Evolutionary conservation across 2,888 invertebrate genomes (phyloP), one percentile per base, ranked within the genome.

Genomic region (Dugesia japonica): DNA sequence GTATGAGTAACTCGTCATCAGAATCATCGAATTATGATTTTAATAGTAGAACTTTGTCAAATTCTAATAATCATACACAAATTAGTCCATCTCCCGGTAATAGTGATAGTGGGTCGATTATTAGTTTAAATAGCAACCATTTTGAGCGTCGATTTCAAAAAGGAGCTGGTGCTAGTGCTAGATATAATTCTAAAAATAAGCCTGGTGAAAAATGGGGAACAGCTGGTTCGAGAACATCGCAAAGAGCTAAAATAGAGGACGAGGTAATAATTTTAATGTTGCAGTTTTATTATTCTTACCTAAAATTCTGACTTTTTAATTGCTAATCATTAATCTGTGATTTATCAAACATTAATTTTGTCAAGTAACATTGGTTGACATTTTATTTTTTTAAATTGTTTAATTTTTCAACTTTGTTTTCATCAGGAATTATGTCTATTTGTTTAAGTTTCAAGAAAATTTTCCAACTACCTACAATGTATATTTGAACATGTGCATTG

Each of bases 21-120:
- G 56, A 56, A 56, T 56, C 56, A 23, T 56, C 56, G 9, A 56
- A 4, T 56, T 56, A 13, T 56, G 56, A 56, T 56, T 56, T 20
- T n/a, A 56, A 56, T 56, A n/a, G 56, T 13, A 56, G n/a, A 56
- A 56, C 56, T n/a, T n/a, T 56, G 23, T 56, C 56, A 7, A 56
- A 56, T 56, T 56, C 56, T n/a, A 56, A 56, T n/a, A 56, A 56
- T 56, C 56, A 56, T 23, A 56, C n/a, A 20, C 56, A 56, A 56
- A 56, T 56, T 56, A 56, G 56, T n/a, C 56, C 56, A 20, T 56
- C 56, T 20, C 56, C 56, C 4, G 56, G n/a, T 4, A 56, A 56
- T n/a, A 56, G 56, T 56, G 56, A 56, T n/a, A 56, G 56, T n/a
- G 56, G 56, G 23, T 56, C 56, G 7, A 56, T 56, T 23, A 56